Evolutionary conservation across 2,113 vertebrate species (phyloP), one percentile per base, ranked within the genome.

Genomic region (Bagarius yarrelli): DNA sequence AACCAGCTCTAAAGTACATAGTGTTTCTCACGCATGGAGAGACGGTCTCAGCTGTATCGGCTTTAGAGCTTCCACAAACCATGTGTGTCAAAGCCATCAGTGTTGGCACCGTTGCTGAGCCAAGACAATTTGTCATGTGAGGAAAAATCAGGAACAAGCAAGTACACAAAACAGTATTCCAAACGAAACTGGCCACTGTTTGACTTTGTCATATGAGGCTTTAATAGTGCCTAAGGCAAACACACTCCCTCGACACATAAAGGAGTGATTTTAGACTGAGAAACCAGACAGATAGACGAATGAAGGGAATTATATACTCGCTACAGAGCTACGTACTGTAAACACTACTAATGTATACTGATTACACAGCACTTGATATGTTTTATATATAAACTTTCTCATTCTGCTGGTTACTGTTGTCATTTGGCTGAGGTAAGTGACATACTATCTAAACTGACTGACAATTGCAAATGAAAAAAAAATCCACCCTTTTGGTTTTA

Each of bases 151-250:
- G 73, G 63, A 82, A 40, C 19, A 23, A 14, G 61, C 36, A 30
- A 76, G 73, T 69, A 82, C 52, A 76, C 73, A 59, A 69, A 71
- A 67, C 53, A 30, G 36, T 67, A 76, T 36, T 47, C 18, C 5
- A 25, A 70, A 56, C 63, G 50, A 76, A 81, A 57, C 53, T 69
- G 73, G 32, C 63, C 73, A 32, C 36, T 82, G 63, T 82, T 82
- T 70, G 64, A 67, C 53, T 76, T 59, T 53, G 60, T 72, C 78
- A 80, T 61, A 56, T 69, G 80, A 82, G 63, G 64, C 25, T 72
- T 52, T 13, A n/a, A 8, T 18, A n/a, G 18, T 47, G 25, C 36
- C n/a, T 76, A 18, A 76, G 63, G 73, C 59, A 57, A 69, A 82
- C 66, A 60, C 12, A 59, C 34, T 57, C 61, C 19, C 61, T 76